A percentile compares a stretch with the other conserved stretches of the same genome.
Evolutionary conservation across 2,888 invertebrate genomes (phyloP).

Genomic region (Anorthoa munda): DNA sequence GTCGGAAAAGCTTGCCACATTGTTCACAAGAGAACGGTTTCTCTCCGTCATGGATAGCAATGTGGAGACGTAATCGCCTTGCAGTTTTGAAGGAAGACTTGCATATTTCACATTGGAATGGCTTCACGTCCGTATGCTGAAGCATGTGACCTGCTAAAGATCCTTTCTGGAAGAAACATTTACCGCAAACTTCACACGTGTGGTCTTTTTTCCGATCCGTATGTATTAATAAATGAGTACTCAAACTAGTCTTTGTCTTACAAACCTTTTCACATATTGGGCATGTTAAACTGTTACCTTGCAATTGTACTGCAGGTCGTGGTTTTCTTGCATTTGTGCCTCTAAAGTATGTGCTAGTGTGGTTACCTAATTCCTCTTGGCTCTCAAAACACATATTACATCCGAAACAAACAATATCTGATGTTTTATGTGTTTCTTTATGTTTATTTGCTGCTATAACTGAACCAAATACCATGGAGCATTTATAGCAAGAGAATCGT

Average conservation of each 20-base stretch:
- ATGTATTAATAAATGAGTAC: conserved; percentile 91
- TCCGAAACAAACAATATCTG: conserved; percentile 76
- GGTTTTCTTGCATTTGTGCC: conserved; percentile 74
- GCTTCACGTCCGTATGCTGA: conserved; percentile 77
- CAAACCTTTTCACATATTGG: conserved; percentile 79
- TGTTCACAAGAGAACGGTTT: conserved; percentile 79
- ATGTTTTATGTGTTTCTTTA: conserved; percentile 66
- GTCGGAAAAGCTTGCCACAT: conserved; percentile 77
- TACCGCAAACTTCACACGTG: conserved; percentile 83
- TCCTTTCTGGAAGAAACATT: conserved; percentile 77
- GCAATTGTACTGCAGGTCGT: conserved; percentile 74
- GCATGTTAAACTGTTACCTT: conserved; percentile 74
- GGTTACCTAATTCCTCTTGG: conserved; percentile 72
- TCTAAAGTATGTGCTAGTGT: conserved; percentile 73
- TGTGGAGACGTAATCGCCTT: conserved; percentile 73
- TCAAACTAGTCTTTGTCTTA: conserved; percentile 74
- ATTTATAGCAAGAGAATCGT: conserved; percentile 85
- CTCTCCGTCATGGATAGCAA: conserved; percentile 73
- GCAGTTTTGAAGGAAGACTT: conserved; percentile 77
- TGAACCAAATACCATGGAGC: conserved; percentile 72
- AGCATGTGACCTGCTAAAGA: conserved; percentile 76
- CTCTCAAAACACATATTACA: conserved; percentile 77
- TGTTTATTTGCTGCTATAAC: conserved; percentile 69
- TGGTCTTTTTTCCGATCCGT: conserved; percentile 82
- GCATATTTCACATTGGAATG: conserved; percentile 83